A percentile compares a stretch with the other conserved stretches of the same genome.
phyloP scores from a whole-genome alignment of 1,140 invertebrate species.

The Elysia chlorotica region DNA sequence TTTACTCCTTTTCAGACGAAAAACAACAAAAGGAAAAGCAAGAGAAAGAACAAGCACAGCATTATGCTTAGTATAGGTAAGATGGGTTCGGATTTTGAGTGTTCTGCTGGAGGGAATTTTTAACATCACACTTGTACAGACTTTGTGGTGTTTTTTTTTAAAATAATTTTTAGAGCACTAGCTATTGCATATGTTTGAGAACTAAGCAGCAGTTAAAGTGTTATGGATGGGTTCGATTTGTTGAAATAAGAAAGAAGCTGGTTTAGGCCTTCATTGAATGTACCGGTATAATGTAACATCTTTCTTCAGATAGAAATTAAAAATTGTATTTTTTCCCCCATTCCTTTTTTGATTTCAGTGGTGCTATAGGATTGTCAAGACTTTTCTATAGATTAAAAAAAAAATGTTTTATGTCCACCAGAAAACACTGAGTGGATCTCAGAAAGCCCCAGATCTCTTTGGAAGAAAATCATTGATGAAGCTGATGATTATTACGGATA shows the following conservation, averaged over 20 bases:
- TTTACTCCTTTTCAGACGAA: slow-evolving; percentile 31
- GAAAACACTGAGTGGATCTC: slow-evolving; percentile 83
- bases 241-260: no score
- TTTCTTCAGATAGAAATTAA: no score
- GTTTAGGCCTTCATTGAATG: no score
- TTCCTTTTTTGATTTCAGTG: neutral
- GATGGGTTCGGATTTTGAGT: neutral
- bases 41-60: slow-evolving; percentile 47
- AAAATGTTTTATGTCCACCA: slow-evolving; percentile 27
- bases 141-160: no score
- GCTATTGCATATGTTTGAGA: no score
- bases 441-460: slow-evolving; percentile 82
- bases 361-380: neutral
- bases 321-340: neutral
- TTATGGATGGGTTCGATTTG: no score
- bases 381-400: neutral
- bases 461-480: slow-evolving; percentile 86
- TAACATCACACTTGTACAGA: no score
- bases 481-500: slow-evolving; percentile 85
- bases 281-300: no score
- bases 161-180: no score
- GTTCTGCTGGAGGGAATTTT: no score
- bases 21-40: slow-evolving; percentile 47
- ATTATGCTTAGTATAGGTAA: slow-evolving; percentile 26
- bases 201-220: no score